These are phyloP conservation scores for Eupeodes corollae DNA, from an alignment of 1,140 invertebrate genomes.

Conservation along the genomic window DNA sequence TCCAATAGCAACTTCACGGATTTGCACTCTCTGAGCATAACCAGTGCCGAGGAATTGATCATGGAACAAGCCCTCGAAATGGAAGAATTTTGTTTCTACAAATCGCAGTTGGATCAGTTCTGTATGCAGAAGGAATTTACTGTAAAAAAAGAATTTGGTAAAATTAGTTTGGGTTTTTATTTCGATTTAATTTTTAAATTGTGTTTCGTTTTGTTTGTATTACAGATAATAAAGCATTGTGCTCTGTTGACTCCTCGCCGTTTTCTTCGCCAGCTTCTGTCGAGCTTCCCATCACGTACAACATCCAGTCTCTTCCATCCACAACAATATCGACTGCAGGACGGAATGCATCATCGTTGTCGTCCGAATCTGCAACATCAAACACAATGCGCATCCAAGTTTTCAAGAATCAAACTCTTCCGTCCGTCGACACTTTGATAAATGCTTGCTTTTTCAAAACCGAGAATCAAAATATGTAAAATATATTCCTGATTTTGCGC, in stretches of 20 bases:
- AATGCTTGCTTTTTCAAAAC: too few relatives aligned
- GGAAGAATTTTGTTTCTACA: constrained; percentile 31
- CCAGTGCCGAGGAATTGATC: constrained; percentile 33
- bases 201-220: constrained; percentile 14
- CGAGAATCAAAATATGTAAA: too few relatives aligned
- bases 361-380: not conserved
- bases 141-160: constrained; percentile 29
- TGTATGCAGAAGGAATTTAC: constrained; percentile 5
- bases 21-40: constrained; percentile 27
- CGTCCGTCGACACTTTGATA: constrained; percentile 29
- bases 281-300: constrained; percentile 15
- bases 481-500: too few relatives aligned
- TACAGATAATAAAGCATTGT: constrained; percentile 24
- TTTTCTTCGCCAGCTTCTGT: constrained; percentile 33
- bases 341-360: not conserved
- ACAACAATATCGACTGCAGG: not conserved
- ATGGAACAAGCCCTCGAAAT: constrained; percentile 35
- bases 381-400: constrained; percentile 26
- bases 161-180: constrained; percentile 1
- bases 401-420: constrained; percentile 25
- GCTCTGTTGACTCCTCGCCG: constrained; percentile 30
- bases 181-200: not conserved
- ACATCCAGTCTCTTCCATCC: not conserved
- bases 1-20: constrained; percentile 16
- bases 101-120: constrained; percentile 10